Base-by-base conservation (phyloP, 2,888 invertebrate genomes). In the Serrognathus titanus region DNA sequence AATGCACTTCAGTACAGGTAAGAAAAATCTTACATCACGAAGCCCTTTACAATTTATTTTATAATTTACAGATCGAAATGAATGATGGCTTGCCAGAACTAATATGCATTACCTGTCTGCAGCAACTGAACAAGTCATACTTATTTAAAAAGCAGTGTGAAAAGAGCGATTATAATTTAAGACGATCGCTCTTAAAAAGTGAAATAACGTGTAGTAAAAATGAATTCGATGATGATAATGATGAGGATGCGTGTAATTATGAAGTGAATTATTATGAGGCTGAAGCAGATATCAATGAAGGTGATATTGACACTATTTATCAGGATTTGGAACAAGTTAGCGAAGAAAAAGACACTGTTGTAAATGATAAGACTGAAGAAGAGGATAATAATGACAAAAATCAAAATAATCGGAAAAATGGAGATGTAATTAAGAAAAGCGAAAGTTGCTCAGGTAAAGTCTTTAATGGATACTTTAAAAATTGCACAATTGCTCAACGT, bases 51-150 rank as follows among this genome's bases (percentile, higher is more conserved):
- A 31, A 31, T 31, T 7, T 3, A 31, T 3, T 31, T 31, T 39
- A 3, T 16, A 43, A 12, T 7, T 43, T 20, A 11, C 53, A 75
- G 70, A 71, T 78, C n/a, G 66, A 68, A 43, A 31, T 40, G 12
- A 64, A 63, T 13, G 73, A 73, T 57, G 68, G 66, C 11, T 58
- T 72, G n/a, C 72, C 73, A 12, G 61, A 65, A 47, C 60, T 64
- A 41, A 66, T 73, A 36, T 73, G 73, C 61, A 43, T 52, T 36
- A 41, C 61, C 41, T 73, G 73, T 59, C 51, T 65, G 16, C 52
- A 63, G n/a, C 62, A 65, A 54, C 51, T 69, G 4, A 60, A 61
- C 13, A 63, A 58, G 13, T 64, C 62, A 7, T 65, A 63, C 52
- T 49, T 51, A 12, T 73, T 73, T 52, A 70, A 66, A 59, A 62